Evolutionary conservation across 1,140 invertebrate species (phyloP), one percentile per base, ranked within the genome.

Genomic region (Anoplolepis gracilipes): DNA sequence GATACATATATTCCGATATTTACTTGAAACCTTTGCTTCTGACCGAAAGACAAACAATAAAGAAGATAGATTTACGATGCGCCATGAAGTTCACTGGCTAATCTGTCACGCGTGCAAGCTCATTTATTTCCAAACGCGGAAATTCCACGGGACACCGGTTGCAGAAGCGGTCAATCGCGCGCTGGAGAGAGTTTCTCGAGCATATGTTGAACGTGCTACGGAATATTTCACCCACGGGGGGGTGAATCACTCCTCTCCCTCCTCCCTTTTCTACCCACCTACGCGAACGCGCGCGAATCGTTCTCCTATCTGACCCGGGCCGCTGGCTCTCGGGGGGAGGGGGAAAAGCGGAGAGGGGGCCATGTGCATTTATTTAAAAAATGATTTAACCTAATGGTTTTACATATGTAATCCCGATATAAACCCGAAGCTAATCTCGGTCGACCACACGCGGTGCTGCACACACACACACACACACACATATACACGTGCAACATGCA

Each of bases 381-480:
- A 95, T 95, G 94, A 95, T 94, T 95, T 94, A 94, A 94, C 93
- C 92, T 94, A 94, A 94, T 94, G 94, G 94, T 93, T 94, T 93
- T 94, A 95, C 94, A 94, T 93, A 93, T 94, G 94, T 95, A 95
- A 95, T 95, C 94, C 93, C 94, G 92, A 95, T 94, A 94, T 93
- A 94, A 94, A 93, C 92, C 94, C 90, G 77, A 84, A 85, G 93
- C 94, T 95, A 95, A 95, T 95, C 94, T 95, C 94, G 91, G 86
- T 85, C 88, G 88, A 91, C 92, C 94, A 95, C 92, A 92, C 94
- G 91, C 90, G 90, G 93, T 92, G 90, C 92, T 92, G 90, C 91
- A 85, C 88, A 76, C 88, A 67, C 84, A 72, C 88, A 78, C 84
- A 39, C 72, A 39, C 85, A 62, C 49, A 42, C 77, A 55, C 46